Conservation (phyloP, 2,113 vertebrate genomes). For the Myxocyprinus asiaticus region DNA sequence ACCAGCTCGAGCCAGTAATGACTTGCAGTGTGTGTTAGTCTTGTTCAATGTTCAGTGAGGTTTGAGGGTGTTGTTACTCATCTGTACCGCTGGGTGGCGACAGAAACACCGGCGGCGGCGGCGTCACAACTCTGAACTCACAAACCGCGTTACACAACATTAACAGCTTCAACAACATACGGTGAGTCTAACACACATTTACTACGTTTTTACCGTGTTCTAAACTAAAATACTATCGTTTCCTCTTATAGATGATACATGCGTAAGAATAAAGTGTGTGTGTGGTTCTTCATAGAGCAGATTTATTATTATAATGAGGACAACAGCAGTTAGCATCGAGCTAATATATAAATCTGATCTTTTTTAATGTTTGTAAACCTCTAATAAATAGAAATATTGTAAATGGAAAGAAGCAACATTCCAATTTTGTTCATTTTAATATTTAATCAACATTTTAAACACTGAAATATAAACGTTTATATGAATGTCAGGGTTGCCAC, state of each 20-base stretch:
- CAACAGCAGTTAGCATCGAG: background rate
- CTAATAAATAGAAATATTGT: too few species aligned
- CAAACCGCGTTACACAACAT: background rate
- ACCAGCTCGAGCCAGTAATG: too few species aligned
- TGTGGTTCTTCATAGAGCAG: background rate
- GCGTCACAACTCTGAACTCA: background rate
- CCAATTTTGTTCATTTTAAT: too few species aligned
- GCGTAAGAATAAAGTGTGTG: background rate
- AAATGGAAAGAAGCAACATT: too few species aligned
- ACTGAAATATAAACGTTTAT: too few species aligned
- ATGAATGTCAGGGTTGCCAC: too few species aligned
- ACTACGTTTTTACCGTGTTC: too few species aligned
- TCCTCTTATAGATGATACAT: background rate
- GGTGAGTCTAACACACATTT: slow-evolving; percentile 5
- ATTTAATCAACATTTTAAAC: too few species aligned
- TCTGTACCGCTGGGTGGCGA: background rate
- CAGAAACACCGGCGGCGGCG: background rate
- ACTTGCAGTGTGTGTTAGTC: too few species aligned
- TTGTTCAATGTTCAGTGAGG: background rate
- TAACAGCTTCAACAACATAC: background rate
- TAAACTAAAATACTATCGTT: background rate
- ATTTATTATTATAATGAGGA: background rate
- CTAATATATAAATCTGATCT: background rate
- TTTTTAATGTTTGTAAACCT: too few species aligned
- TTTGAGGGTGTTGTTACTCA: background rate